phyloP scores from a whole-genome alignment of 2,888 invertebrate species.

The Danaus chrysippus region DNA sequence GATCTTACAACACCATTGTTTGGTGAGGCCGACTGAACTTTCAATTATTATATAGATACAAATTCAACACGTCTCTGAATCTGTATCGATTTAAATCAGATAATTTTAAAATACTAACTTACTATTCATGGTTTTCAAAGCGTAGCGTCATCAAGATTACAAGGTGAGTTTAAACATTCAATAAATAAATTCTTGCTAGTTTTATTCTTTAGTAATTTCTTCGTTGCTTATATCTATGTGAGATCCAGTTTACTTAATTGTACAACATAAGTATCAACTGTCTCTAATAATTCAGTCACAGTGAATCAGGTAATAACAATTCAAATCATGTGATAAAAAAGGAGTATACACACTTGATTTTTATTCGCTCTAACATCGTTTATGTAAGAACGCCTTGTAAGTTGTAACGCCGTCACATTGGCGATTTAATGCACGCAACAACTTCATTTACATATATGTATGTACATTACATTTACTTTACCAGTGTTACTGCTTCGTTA shows the following conservation, averaged over 20 bases:
- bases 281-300: neutral
- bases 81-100: neutral
- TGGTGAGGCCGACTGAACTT: slow-evolving; percentile 41
- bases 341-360: slow-evolving; percentile 39
- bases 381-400: slow-evolving; percentile 59
- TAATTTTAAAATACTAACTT: no score
- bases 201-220: no score
- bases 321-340: neutral
- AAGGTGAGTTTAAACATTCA: no score
- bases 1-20: slow-evolving; percentile 59
- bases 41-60: slow-evolving; percentile 39
- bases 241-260: no score
- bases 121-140: no score
- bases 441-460: slow-evolving; percentile 23
- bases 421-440: slow-evolving; percentile 45
- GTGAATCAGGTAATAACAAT: slow-evolving; percentile 18
- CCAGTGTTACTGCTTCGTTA: neutral
- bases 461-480: slow-evolving; percentile 18
- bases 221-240: no score
- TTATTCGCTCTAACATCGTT: slow-evolving; percentile 51
- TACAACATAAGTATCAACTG: no score
- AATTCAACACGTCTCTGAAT: slow-evolving; percentile 41
- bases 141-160: no score
- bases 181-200: no score
- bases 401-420: slow-evolving; percentile 47